Conservation (phyloP, 2,113 vertebrate species). For the Oplegnathus fasciatus region DNA sequence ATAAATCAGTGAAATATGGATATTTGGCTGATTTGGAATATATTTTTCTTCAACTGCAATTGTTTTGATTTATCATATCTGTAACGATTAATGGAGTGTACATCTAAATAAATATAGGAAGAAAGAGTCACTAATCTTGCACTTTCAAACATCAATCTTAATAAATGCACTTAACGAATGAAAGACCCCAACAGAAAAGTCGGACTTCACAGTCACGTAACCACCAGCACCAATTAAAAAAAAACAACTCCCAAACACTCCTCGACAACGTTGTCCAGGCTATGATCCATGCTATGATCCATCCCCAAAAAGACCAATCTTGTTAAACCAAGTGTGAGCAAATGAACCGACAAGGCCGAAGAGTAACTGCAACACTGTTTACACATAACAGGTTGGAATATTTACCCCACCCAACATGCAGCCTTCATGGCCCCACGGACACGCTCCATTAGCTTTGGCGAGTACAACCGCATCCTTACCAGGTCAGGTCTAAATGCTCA, state of each 20-base stretch:
- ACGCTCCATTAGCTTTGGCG: background rate
- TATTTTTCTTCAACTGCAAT: background rate
- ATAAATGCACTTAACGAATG: background rate
- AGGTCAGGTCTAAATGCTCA: background rate
- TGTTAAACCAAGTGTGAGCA: constrained; percentile 12
- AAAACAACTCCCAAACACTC: background rate
- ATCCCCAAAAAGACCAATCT: constrained; percentile 11
- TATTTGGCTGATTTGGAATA: background rate
- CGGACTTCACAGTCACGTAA: background rate
- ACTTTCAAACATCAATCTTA: background rate
- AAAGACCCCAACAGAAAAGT: background rate
- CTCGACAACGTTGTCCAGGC: background rate
- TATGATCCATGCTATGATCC: background rate
- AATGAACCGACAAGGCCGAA: background rate
- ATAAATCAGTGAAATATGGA: background rate
- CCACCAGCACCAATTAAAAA: background rate
- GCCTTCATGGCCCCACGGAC: background rate
- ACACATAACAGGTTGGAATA: constrained; percentile 19
- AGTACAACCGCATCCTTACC: background rate
- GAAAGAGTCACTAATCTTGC: background rate
- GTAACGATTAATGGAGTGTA: background rate
- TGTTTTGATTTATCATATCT: background rate
- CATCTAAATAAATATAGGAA: background rate
- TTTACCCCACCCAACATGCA: background rate
- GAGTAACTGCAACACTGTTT: constrained; percentile 12